Evolutionary conservation across 2,113 vertebrate genomes (phyloP), one percentile per base, ranked within the genome.

Genomic region (Clarias magur): DNA sequence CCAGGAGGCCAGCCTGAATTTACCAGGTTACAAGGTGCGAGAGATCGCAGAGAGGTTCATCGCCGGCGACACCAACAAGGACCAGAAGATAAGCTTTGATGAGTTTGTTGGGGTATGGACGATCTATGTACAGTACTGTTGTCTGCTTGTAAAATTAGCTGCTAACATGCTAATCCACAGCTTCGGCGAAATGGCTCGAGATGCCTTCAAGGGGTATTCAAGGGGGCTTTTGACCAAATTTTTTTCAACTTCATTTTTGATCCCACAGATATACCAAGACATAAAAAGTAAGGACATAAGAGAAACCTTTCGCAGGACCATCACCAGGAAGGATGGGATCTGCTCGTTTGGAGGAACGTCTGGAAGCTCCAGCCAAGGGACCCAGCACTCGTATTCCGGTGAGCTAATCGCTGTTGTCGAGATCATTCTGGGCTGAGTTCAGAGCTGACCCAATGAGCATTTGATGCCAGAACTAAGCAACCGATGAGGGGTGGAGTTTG

Each of bases 381-480:
- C 98, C 0, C 98, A 99, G 87, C 98, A 99, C 90, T 99, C 98
- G 38, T 99, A 99, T 27, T 96, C 97, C 88, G 98, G 98, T 99
- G 48, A 54, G 87, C 9, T 38, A 2, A 63, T 21, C 17, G 17
- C 13, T 16, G 72, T n/a, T 21, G 19, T 10, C n/a, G 53, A 42
- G 4, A 30, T 3, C 19, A 5, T 70, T 38, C 7, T 34, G 30
- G 68, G 30, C 16, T 34, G 19, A 42, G 17, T 30, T 70, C 8
- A 70, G 30, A 42, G 34, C 42, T 73, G 70, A 38, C 16, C 30
- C 16, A 9, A 16, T 19, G 13, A 38, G 16, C 10, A 75, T 75
- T 11, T 48, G 19, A 75, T 38, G 9, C 30, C 67, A 65, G 63
- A 65, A 8, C 60, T 23, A 21, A 23, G 19, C 23, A 48, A 48